These are phyloP conservation scores for Antheraea yamamai DNA, from an alignment of 2,888 invertebrate genomes.

Conservation along the genomic window DNA sequence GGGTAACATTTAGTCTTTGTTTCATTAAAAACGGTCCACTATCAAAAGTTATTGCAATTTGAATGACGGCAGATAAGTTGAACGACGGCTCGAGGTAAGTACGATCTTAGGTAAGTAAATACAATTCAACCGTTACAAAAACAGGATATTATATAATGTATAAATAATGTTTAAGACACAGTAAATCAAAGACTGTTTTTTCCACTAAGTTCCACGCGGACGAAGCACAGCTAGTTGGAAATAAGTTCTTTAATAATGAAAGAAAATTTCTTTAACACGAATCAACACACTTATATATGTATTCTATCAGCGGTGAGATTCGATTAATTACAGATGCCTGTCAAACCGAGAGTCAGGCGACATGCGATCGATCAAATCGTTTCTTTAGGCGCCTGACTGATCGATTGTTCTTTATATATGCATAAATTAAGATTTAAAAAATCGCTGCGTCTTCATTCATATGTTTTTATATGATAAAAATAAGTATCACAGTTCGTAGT, in stretches of 20 bases:
- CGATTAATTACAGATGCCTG: constrained; percentile 71
- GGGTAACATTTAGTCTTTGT: no score
- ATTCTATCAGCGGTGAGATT: constrained; percentile 23
- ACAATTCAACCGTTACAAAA: no score
- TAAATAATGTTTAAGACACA: no score
- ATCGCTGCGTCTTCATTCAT: constrained; percentile 44
- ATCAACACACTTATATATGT: constrained; percentile 17
- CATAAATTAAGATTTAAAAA: constrained; percentile 65
- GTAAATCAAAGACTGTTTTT: no score
- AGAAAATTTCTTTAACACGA: background rate
- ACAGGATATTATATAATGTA: no score
- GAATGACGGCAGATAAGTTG: no score
- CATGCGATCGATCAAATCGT: constrained; percentile 69
- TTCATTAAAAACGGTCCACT: no score
- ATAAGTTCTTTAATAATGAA: background rate
- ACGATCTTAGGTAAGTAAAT: no score
- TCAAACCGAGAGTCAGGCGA: constrained; percentile 57
- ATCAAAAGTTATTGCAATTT: no score
- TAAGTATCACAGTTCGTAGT: background rate
- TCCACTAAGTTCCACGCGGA: no score
- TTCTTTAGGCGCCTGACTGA: constrained; percentile 67
- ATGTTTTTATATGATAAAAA: background rate
- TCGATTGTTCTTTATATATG: constrained; percentile 65
- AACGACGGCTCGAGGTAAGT: no score
- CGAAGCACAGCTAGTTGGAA: no score